Evolutionary conservation across 2,888 invertebrate species (phyloP).

Genomic region (Tetanocera ferruginea): DNA sequence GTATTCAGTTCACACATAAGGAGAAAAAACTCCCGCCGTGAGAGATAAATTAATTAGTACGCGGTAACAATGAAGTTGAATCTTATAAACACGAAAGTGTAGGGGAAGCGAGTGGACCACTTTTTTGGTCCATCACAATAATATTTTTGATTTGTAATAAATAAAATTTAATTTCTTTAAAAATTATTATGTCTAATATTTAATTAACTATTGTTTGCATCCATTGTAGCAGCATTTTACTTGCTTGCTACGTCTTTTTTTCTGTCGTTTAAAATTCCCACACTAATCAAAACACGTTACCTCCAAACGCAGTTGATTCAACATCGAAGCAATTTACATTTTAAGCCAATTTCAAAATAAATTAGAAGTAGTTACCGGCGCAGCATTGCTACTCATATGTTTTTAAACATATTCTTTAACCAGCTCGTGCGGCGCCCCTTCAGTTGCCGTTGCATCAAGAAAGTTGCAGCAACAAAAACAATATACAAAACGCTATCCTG

Average conservation of each 20-base stretch:
- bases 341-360: slow-evolving; percentile 30
- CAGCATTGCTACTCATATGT: neutral
- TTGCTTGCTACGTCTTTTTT: neutral
- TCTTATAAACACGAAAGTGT: no score
- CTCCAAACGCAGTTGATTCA: neutral
- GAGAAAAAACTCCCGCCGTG: no score
- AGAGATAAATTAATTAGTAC: no score
- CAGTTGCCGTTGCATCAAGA: neutral
- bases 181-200: no score
- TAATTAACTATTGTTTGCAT: no score
- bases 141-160: no score
- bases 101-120: no score
- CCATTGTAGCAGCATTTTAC: neutral
- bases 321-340: neutral
- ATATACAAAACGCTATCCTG: slow-evolving; percentile 41
- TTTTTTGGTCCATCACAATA: no score
- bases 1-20: no score
- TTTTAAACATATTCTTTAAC: neutral
- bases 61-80: no score
- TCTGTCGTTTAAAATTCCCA: slow-evolving; percentile 11
- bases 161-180: no score
- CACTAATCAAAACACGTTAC: slow-evolving; percentile 21
- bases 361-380: slow-evolving; percentile 25
- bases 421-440: neutral
- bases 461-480: neutral